phyloP scores from a whole-genome alignment of 2,888 invertebrate species.

The Listrodromus nycthemerus region DNA sequence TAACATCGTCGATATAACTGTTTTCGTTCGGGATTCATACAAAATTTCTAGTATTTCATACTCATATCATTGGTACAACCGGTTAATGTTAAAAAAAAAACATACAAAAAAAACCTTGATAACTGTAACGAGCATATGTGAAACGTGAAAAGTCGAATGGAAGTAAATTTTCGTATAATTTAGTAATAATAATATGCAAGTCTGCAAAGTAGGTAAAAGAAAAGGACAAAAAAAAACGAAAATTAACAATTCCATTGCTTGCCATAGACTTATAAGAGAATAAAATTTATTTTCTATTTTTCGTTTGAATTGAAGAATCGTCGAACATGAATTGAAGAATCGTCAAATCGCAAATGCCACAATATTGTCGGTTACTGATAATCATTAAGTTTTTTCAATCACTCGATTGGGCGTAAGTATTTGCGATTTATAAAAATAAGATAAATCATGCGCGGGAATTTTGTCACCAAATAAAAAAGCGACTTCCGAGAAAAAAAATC shows the following conservation, averaged over 20 bases:
- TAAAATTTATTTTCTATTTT: background rate
- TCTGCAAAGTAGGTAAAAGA: background rate
- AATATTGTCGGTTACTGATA: background rate
- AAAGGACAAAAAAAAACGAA: background rate
- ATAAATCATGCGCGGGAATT: background rate
- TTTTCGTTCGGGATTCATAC: background rate
- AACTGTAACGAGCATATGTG: constrained; percentile 4
- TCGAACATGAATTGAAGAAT: background rate
- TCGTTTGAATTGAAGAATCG: background rate
- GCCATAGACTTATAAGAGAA: background rate
- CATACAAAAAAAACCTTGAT: background rate
- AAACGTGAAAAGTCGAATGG: background rate
- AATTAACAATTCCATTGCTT: background rate
- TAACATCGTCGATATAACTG: background rate
- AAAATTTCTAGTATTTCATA: background rate
- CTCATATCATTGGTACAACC: background rate
- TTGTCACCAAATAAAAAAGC: constrained; percentile 2
- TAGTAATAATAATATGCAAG: background rate
- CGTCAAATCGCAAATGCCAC: background rate
- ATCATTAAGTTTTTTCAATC: constrained; percentile 7
- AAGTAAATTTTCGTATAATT: background rate
- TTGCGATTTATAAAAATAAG: background rate
- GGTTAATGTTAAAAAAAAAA: background rate
- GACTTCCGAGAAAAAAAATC: background rate
- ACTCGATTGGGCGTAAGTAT: background rate